Base-by-base conservation (phyloP, 2,888 invertebrate genomes). In the Eurytoma californica region DNA sequence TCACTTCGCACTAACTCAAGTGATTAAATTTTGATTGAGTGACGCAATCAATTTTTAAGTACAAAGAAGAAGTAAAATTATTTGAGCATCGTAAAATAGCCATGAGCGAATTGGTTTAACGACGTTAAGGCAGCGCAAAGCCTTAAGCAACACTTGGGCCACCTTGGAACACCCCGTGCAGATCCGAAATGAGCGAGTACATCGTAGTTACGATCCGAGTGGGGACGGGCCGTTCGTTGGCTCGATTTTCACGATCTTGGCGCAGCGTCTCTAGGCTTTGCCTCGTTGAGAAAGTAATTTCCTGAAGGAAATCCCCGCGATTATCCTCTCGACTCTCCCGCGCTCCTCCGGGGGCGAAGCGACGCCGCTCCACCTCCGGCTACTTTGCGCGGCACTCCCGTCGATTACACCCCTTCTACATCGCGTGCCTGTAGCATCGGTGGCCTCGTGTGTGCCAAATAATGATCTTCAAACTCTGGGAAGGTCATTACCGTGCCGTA, bases 281-380 rank as follows among this genome's bases (percentile, higher is more conserved):
- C 85, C 84, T 84, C 83, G 83, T 85, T 85, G 87, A 83, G 84
- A 87, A 86, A 87, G 87, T 87, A 88, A 87, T 88, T 88, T 88
- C 87, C 87, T 85, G 84, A 72, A 85, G 87, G 87, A 88, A 88
- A 88, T 87, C 87, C 86, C 83, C 80, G 83, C 85, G 86, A 86
- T 86, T 87, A 87, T 87, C 86, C 85, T 83, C 82, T 76, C 55
- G 61, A 30, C 51, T 57, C 47, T 69, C 55, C 53, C 12, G 9
- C 18, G 47, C 66, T 55, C 49, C n/a, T 60, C 13, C 55, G 39
- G 47, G 47, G 63, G 57, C 24, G 55, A 65, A 57, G 24, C 39
- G 60, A n/a, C 65, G 63, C 20, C 65, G 63, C 13, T 55, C 60
- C 30, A 53, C 20, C 53, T n/a, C 60, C 30, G 53, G 63, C 55